Evolutionary conservation across 2,797 vertebrate genomes (phyloP), one percentile per base, ranked within the genome.

Genomic region (Delichon dasypus): DNA sequence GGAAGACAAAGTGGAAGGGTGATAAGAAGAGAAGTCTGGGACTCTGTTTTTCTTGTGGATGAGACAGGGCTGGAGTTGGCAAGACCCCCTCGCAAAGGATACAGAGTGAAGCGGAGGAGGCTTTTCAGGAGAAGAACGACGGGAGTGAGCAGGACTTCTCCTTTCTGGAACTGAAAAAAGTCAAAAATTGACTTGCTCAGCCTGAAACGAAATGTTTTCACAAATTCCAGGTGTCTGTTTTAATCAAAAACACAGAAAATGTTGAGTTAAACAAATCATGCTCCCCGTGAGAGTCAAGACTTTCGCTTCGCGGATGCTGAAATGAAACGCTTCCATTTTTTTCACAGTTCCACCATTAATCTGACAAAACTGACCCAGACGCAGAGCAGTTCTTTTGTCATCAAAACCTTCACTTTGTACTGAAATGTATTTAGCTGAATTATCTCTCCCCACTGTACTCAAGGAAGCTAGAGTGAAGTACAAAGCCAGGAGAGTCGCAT

Each of bases 361-460:
- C 44, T 38, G 42, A 73, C 58, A 78, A 87, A 87, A 86, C 71
- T 66, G 55, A 87, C 89, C 71, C 81, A 47, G 64, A 27, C 3
- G 0, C 36, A 25, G 3, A 9, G 65, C 7, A 38, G 29, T 26
- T 50, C 65, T 74, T 71, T 57, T 60, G 50, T 66, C 55, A 54
- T 25, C 62, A 65, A 66, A 90, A 92, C 36, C 73, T 74, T 44
- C 50, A 27, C 66, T 75, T 68, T 44, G 54, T 40, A 58, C 62
- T n/a, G 21, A 64, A 90, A 75, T 3, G 2, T 50, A 51, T 76
- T 82, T 64, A 71, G 61, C 48, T 64, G 92, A 93, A 93, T 96
- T 82, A 48, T 67, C 48, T 67, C 53, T 89, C 68, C 84, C 75
- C 67, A 16, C 42, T 79, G 60, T 76, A 77, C 44, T 77, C 71